Evolutionary conservation across 1,140 invertebrate species (phyloP), one percentile per base, ranked within the genome.

Genomic region (Saccostrea cuccullata): DNA sequence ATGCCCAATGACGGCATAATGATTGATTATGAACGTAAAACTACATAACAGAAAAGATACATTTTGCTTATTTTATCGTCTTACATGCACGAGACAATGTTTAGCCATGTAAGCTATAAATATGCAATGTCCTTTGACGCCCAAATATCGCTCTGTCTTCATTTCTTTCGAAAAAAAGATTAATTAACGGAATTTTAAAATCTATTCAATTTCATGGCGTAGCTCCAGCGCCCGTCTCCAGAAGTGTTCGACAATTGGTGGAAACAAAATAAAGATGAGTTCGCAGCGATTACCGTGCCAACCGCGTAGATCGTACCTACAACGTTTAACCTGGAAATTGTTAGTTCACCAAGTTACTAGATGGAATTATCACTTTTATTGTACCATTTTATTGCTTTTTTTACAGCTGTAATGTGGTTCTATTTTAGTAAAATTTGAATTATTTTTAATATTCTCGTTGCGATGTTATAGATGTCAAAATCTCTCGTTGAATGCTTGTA

Each of bases 131-230:
- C 70, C 30, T 77, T 77, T 30, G 70, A 77, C 70, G 70, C 70
- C 70, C 70, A 30, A 36, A 30, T 40, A 23, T 30, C 70, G 30
- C 70, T 77, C 26, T 77, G 26, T 77, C 70, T 77, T 77, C 70
- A 77, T 77, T 77, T 30, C 70, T 77, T 77, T 77, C 70, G 23
- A 36, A 77, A 23, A 36, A 67, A 36, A 77, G 70, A 77, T 77
- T 77, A 77, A 77, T 77, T 77, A 77, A 30, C 26, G 70, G 70
- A 77, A 30, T 77, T 77, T 77, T 77, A 77, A 77, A 73, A 77
- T 30, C 26, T 77, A 77, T 77, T 77, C 70, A 77, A 77, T 77
- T 77, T 77, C 26, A 77, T 26, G 70, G 26, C 26, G 26, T 15
- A 30, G 23, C 26, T 77, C 30, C 70, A 77, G 26, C 30, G 70